Conservation (phyloP, 2,113 vertebrate genomes). For the Ginglymostoma cirratum region DNA sequence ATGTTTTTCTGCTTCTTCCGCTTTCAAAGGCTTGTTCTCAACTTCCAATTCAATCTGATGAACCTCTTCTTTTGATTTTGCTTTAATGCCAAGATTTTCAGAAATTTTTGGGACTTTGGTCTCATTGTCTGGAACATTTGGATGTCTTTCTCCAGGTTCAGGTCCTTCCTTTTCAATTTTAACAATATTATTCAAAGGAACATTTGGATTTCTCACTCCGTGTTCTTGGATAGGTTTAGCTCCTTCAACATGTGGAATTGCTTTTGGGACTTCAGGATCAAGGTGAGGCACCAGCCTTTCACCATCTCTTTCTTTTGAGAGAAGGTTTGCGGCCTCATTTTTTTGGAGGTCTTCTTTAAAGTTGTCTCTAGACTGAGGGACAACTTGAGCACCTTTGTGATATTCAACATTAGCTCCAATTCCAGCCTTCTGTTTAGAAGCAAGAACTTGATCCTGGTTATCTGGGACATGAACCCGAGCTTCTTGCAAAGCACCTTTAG, state of each 20-base stretch:
- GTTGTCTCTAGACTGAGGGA: neutral
- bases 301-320: neutral
- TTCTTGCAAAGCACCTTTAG: neutral
- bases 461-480: neutral
- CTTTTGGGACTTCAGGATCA: neutral
- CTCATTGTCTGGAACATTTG: neutral
- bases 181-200: neutral
- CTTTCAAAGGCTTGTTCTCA: constrained; percentile 3
- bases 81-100: neutral
- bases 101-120: neutral
- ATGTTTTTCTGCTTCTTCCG: constrained; percentile 44
- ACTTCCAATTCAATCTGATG: neutral
- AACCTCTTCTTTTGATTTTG: neutral
- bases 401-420: neutral
- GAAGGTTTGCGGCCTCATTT: neutral
- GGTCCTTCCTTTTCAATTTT: neutral
- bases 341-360: neutral
- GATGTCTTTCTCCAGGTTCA: neutral
- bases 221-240: neutral
- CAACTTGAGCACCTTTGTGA: neutral
- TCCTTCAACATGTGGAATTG: neutral
- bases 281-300: neutral
- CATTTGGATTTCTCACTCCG: neutral
- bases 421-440: neutral
- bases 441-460: neutral